phyloP scores from a whole-genome alignment of 2,113 vertebrate species.

The Nothobranchius furzeri region DNA sequence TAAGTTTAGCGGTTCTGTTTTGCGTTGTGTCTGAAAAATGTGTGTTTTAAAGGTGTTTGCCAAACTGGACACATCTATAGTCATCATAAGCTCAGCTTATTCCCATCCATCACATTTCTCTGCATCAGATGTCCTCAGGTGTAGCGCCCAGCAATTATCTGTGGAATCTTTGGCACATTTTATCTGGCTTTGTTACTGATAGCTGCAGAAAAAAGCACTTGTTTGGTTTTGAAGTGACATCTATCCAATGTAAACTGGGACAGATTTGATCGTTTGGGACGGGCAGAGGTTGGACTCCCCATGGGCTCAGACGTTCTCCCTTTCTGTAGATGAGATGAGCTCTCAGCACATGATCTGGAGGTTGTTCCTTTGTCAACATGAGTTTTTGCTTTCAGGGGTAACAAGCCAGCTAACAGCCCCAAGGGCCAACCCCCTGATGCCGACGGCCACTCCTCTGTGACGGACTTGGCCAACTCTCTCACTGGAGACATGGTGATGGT shows the following conservation, averaged over 20 bases:
- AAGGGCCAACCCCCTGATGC: conserved; percentile 88
- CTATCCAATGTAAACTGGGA: conserved; percentile 63
- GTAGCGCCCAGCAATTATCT: conserved; percentile 46
- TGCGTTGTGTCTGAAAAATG: conserved; percentile 50
- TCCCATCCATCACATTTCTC: conserved; percentile 47
- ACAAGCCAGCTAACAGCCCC: conserved; percentile 87
- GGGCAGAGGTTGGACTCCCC: conserved; percentile 58
- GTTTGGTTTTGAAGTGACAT: conserved; percentile 55
- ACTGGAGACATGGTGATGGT: conserved; percentile 99
- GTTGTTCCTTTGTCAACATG: conserved; percentile 32
- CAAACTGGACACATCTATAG: conserved; percentile 54
- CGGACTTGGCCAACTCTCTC: conserved; percentile 95
- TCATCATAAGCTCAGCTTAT: conserved; percentile 56
- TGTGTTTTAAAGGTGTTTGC: conserved; percentile 59
- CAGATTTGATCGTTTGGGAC: conserved; percentile 46
- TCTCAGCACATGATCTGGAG: conserved; percentile 25
- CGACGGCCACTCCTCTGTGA: conserved; percentile 91
- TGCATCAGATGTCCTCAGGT: conserved; percentile 64
- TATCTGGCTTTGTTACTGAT: conserved; percentile 47
- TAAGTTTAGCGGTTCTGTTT: conserved; percentile 39
- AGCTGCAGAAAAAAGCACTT: conserved; percentile 42
- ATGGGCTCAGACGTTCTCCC: conserved; percentile 56
- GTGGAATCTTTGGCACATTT: conserved; percentile 56
- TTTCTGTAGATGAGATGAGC: conserved; percentile 52
- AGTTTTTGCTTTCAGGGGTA: conserved; percentile 81